Conservation (phyloP, 2,797 vertebrate species). For the Melanotaenia boesemani region DNA sequence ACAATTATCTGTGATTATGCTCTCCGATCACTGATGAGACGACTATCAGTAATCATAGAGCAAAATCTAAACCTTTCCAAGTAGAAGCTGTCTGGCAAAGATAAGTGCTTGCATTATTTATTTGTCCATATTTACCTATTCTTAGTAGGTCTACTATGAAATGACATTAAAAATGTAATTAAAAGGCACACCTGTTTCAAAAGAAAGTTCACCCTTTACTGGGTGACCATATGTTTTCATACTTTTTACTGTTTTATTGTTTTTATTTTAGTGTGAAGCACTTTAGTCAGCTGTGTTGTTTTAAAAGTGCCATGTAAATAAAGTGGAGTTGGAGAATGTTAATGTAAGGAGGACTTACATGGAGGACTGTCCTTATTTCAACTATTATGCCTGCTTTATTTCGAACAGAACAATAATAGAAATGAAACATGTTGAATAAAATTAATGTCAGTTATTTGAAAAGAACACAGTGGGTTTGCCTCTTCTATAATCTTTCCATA, state of each 20-base stretch:
- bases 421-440: background rate
- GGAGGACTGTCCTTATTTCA: background rate
- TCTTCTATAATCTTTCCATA: background rate
- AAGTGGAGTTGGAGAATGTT: background rate
- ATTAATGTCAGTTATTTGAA: background rate
- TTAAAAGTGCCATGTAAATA: no score
- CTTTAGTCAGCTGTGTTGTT: no score
- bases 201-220: background rate
- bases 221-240: no score
- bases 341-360: background rate
- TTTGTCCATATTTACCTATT: slow-evolving; percentile 27
- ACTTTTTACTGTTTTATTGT: no score
- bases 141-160: slow-evolving; percentile 22
- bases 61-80: slow-evolving; percentile 66
- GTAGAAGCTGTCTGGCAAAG: slow-evolving; percentile 62
- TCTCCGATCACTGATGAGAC: slow-evolving; percentile 51
- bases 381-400: background rate
- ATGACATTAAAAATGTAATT: slow-evolving; percentile 2
- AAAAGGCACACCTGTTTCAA: slow-evolving; percentile 1
- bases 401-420: background rate
- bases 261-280: no score
- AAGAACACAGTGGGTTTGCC: background rate
- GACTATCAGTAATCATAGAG: slow-evolving; percentile 65
- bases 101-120: slow-evolving; percentile 13
- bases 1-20: slow-evolving; percentile 79